Evolutionary conservation across 1,140 invertebrate genomes (phyloP).

Genomic region (Drosophila sp.): DNA sequence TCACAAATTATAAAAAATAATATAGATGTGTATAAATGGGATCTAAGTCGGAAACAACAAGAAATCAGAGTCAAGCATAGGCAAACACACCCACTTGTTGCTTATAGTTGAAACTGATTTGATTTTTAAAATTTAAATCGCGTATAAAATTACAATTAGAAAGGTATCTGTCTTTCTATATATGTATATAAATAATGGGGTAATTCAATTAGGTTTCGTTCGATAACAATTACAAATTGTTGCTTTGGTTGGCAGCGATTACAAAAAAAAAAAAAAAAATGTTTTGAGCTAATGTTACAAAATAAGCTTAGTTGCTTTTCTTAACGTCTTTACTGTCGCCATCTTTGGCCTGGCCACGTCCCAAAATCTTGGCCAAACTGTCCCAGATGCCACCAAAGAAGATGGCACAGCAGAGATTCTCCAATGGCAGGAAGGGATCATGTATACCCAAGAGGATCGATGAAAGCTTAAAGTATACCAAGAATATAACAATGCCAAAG

Average conservation of each 20-base stretch:
- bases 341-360: slow-evolving; percentile 91
- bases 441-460: slow-evolving; percentile 98
- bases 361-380: slow-evolving; percentile 93
- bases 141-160: neutral
- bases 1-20: slow-evolving; percentile 5
- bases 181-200: too few species aligned
- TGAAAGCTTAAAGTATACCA: slow-evolving; percentile 99
- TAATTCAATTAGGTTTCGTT: slow-evolving; percentile 25
- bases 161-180: neutral
- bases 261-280: slow-evolving; percentile 27
- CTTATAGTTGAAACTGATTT: slow-evolving; percentile 54
- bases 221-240: slow-evolving; percentile 41
- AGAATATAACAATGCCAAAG: slow-evolving; percentile 99
- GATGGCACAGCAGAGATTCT: slow-evolving; percentile 98
- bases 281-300: slow-evolving; percentile 51
- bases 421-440: slow-evolving; percentile 99
- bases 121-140: neutral
- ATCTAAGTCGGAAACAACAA: neutral
- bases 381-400: slow-evolving; percentile 99
- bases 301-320: slow-evolving; percentile 89
- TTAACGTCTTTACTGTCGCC: slow-evolving; percentile 91
- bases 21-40: slow-evolving; percentile 1
- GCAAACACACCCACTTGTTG: slow-evolving; percentile 63
- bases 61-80: slow-evolving; percentile 51
- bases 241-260: slow-evolving; percentile 77